Percentiles rank a stretch among this genome's conserved stretches.
Conservation (phyloP, 2,113 vertebrate species). For the Brachyistius frenatus region DNA sequence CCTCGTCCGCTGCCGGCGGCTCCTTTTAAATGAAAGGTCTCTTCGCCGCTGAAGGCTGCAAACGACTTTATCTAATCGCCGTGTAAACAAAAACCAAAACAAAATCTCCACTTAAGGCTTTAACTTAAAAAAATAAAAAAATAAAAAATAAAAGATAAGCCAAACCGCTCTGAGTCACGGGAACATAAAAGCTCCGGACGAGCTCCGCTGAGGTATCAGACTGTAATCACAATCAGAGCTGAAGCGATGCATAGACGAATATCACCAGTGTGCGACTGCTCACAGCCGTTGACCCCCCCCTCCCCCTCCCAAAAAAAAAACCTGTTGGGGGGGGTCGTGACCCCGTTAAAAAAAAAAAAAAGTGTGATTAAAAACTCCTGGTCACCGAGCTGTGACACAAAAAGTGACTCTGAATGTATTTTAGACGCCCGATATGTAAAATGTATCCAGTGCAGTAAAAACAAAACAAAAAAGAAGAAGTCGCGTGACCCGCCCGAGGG, state of each 20-base stretch:
- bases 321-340: no score
- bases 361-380: not conserved
- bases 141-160: no score
- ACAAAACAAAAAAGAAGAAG: not conserved
- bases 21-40: conserved; percentile 18
- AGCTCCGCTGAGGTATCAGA: conserved; percentile 5
- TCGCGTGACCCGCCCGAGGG: no score
- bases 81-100: conserved; percentile 35
- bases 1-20: not conserved
- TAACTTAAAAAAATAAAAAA: conserved; percentile 32
- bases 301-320: no score
- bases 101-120: conserved; percentile 34
- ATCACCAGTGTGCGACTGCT: conserved; percentile 3
- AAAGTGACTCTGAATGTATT: not conserved
- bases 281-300: not conserved
- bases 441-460: not conserved
- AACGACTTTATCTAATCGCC: conserved; percentile 12
- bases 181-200: not conserved
- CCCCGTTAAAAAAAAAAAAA: conserved; percentile 7
- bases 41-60: not conserved
- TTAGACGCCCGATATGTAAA: not conserved
- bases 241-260: not conserved
- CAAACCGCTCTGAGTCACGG: no score
- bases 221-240: not conserved
- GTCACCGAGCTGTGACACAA: not conserved